Conservation (phyloP, 2,888 invertebrate species). For the Teleiodes luculella region DNA sequence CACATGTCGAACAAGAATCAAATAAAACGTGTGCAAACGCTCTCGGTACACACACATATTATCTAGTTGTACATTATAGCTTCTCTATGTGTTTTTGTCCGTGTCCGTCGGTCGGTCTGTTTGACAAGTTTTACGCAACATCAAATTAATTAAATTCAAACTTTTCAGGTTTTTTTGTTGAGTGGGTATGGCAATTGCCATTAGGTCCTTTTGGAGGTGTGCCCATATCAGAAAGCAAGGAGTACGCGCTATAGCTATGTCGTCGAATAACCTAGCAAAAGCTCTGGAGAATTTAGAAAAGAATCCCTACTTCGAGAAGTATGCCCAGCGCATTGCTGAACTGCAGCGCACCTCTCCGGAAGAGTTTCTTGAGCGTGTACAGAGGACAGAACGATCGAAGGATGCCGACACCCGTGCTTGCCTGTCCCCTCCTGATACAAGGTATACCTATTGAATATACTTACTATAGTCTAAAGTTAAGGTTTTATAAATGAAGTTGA, state of each 20-base stretch:
- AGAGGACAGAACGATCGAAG: conserved; percentile 32
- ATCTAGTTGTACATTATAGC: no score
- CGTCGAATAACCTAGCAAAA: conserved; percentile 49
- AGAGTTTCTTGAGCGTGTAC: conserved; percentile 83
- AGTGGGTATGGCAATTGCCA: neutral
- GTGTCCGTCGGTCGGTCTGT: no score
- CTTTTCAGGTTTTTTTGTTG: neutral
- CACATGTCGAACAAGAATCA: no score
- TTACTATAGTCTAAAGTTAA: neutral
- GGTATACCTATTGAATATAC: neutral
- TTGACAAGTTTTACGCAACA: neutral
- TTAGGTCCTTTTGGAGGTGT: neutral
- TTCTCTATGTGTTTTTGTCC: no score
- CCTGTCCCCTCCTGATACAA: neutral
- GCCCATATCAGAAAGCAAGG: neutral
- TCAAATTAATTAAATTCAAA: no score
- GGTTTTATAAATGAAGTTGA: no score
- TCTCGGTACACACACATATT: no score
- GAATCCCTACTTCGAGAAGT: conserved; percentile 91
- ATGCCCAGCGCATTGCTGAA: conserved; percentile 85
- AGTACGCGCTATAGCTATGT: conserved; percentile 3
- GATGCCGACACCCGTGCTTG: neutral
- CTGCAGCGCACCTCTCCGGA: conserved; percentile 86
- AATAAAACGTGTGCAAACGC: no score
- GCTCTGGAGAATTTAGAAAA: conserved; percentile 75